Percentiles rank a stretch among this genome's conserved stretches.
phyloP scores from a whole-genome alignment of 2,888 invertebrate genomes.

The Suillia variegata region DNA sequence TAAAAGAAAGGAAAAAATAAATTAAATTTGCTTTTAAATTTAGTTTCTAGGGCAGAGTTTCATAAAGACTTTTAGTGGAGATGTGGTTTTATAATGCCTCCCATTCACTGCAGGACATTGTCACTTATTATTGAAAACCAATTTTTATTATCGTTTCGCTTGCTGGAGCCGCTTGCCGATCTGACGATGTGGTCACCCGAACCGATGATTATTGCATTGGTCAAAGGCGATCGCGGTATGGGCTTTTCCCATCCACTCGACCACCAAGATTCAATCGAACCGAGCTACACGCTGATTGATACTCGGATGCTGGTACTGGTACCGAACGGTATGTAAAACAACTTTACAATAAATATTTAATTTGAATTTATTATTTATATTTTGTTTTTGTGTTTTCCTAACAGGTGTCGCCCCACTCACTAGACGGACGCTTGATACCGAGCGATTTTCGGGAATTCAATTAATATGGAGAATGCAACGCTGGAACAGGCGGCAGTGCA shows the following conservation, averaged over 20 bases:
- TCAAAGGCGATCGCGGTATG: conserved; percentile 95
- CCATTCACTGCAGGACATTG: too few relatives aligned
- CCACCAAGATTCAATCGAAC: conserved; percentile 95
- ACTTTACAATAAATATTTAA: too few relatives aligned
- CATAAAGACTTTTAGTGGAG: too few relatives aligned
- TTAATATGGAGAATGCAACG: conserved; percentile 89
- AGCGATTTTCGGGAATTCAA: conserved; percentile 98
- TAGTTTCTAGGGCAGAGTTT: too few relatives aligned
- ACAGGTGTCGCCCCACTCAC: conserved; percentile 97
- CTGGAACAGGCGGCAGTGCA: conserved; percentile 98
- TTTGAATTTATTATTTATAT: conserved; percentile 7
- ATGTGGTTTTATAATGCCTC: too few relatives aligned
- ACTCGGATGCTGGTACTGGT: conserved; percentile 98
- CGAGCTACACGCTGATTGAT: conserved; percentile 95
- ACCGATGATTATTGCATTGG: conserved; percentile 92
- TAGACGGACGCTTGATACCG: conserved; percentile 96
- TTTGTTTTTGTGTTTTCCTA: conserved; percentile 3
- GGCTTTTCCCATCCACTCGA: conserved; percentile 99
- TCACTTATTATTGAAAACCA: too few relatives aligned
- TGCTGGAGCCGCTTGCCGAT: conserved; percentile 95
- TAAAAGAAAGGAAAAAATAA: too few relatives aligned
- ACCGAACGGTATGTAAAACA: too few relatives aligned
- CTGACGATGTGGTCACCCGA: conserved; percentile 99
- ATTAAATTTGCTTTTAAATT: too few relatives aligned
- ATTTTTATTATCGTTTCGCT: too few relatives aligned